Evolutionary conservation across 2,113 vertebrate species (phyloP).

Genomic region (Capreolus pygargus): DNA sequence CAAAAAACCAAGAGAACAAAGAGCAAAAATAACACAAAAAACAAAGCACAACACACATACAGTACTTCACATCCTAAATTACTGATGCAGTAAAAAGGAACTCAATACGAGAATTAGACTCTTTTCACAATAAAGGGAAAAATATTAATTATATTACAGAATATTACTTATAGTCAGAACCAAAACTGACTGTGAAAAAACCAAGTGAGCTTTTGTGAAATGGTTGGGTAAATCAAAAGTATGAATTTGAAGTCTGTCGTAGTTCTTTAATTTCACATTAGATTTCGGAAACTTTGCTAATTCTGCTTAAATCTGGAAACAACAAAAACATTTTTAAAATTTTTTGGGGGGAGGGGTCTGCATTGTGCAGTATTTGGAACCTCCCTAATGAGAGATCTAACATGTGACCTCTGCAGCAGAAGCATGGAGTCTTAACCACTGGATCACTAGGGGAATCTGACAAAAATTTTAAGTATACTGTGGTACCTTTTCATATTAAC

Average conservation of each 20-base stretch:
- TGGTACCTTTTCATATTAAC: neutral
- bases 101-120: neutral
- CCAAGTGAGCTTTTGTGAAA: neutral
- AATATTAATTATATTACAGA: neutral
- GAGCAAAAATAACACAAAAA: neutral
- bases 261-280: neutral
- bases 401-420: neutral
- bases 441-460: neutral
- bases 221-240: neutral
- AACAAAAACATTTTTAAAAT: neutral
- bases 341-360: neutral
- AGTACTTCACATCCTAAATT: neutral
- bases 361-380: neutral
- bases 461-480: neutral
- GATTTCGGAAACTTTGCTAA: neutral
- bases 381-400: neutral
- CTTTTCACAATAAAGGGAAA: slow-evolving; percentile 1
- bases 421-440: neutral
- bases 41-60: neutral
- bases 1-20: neutral
- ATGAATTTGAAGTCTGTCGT: neutral
- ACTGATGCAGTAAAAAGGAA: neutral
- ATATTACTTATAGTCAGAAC: neutral
- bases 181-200: neutral
- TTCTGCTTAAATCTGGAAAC: neutral